Evolutionary conservation across 2,113 vertebrate genomes (phyloP).

Genomic region (Cepphus grylle): DNA sequence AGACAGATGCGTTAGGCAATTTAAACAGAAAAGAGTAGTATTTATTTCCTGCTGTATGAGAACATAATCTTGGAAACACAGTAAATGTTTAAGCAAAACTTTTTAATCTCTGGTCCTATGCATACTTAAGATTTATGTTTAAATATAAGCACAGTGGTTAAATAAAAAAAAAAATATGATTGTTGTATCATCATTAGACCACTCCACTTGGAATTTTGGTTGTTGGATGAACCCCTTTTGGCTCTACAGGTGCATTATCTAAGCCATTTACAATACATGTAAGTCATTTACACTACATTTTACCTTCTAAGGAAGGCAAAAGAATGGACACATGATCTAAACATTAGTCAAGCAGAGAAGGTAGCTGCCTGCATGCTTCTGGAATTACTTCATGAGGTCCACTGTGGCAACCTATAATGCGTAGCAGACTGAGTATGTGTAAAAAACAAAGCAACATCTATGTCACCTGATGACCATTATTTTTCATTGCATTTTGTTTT

Average conservation of each 20-base stretch:
- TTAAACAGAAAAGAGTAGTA: not conserved
- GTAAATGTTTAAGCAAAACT: not conserved
- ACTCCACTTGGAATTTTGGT: not conserved
- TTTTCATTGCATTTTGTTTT: not conserved
- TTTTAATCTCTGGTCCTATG: not conserved
- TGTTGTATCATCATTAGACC: not conserved
- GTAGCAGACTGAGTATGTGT: not conserved
- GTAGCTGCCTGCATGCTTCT: not conserved
- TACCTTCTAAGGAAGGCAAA: not conserved
- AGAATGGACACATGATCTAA: not conserved
- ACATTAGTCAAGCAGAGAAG: not conserved
- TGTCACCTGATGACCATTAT: not conserved
- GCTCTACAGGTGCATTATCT: fast-evolving
- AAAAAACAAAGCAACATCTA: not conserved
- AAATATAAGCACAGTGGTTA: not conserved
- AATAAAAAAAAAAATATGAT: not conserved
- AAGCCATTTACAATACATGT: not conserved
- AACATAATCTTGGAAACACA: not conserved
- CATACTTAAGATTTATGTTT: not conserved
- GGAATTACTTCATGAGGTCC: not conserved
- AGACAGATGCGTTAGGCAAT: not conserved
- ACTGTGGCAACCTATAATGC: not conserved
- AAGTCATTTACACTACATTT: not conserved
- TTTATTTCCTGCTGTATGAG: not conserved
- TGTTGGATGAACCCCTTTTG: not conserved